A percentile compares a stretch with the other conserved stretches of the same genome.
Conservation (phyloP, 2,113 vertebrate genomes). For the Cyphomyrus discorhynchus region DNA sequence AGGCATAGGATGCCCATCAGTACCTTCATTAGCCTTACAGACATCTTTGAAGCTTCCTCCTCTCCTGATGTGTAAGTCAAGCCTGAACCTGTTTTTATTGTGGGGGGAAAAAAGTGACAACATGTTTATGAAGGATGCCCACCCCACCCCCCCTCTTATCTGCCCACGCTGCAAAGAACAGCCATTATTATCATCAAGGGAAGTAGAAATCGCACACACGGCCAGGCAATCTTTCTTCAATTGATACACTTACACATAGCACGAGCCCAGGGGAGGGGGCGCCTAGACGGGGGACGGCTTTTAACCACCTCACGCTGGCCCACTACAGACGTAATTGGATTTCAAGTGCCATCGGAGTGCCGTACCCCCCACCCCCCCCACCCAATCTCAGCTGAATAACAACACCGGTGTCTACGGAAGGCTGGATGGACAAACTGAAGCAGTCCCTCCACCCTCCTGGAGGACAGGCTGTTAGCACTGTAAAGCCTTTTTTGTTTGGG, state of each 20-base stretch:
- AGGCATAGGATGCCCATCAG: background rate
- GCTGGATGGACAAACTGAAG: background rate
- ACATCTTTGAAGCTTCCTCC: background rate
- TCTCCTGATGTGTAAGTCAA: background rate
- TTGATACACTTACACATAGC: slow-evolving; percentile 14
- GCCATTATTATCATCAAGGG: slow-evolving; percentile 13
- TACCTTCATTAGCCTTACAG: background rate
- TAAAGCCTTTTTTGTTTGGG: no score
- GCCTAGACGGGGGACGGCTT: background rate
- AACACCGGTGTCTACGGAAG: background rate
- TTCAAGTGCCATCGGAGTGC: background rate
- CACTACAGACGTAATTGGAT: slow-evolving; percentile 3
- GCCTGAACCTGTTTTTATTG: background rate
- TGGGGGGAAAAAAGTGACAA: background rate
- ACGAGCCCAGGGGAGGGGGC: background rate
- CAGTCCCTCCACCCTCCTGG: background rate
- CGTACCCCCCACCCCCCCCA: background rate
- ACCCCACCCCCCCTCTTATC: background rate
- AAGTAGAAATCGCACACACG: slow-evolving; percentile 7
- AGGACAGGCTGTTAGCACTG: background rate
- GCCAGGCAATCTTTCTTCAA: slow-evolving; percentile 8
- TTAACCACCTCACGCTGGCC: background rate
- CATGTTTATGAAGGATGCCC: background rate
- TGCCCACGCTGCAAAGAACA: background rate
- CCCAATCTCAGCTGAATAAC: background rate